Evolutionary conservation across 2,888 invertebrate genomes (phyloP).

Genomic region (Thera obeliscata): DNA sequence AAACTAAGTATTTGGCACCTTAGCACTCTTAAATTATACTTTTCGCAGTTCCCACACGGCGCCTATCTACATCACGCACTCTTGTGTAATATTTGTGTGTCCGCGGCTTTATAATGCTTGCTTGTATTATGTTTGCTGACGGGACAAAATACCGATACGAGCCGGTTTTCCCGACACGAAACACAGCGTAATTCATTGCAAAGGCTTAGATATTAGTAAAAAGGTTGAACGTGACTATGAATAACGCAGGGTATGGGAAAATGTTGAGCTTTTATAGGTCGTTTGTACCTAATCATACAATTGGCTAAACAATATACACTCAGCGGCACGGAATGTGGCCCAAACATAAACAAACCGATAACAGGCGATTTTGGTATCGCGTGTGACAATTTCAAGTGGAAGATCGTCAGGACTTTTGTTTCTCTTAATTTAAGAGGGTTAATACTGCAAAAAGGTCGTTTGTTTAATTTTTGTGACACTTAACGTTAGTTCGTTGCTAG

Average conservation of each 20-base stretch:
- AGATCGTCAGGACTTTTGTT: no score
- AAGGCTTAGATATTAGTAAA: constrained; percentile 57
- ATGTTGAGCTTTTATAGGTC: constrained; percentile 2
- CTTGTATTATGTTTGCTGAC: constrained; percentile 72
- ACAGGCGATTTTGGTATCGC: no score
- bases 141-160: constrained; percentile 67
- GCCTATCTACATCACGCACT: constrained; percentile 12
- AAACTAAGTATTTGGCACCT: background rate
- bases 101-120: constrained; percentile 62
- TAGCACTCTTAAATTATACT: background rate
- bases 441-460: no score
- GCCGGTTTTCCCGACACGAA: constrained; percentile 67
- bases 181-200: constrained; percentile 59
- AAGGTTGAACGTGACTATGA: constrained; percentile 50
- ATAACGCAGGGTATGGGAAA: constrained; percentile 32
- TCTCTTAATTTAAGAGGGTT: no score
- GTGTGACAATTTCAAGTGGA: no score
- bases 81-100: constrained; percentile 19
- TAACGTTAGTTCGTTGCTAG: no score
- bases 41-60: background rate
- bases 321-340: no score
- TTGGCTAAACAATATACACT: background rate
- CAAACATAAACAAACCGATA: no score
- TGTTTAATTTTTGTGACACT: no score
- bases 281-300: background rate